Evolutionary conservation across 2,113 vertebrate species (phyloP).

Genomic region (Sterrhoptilus dennistouni): DNA sequence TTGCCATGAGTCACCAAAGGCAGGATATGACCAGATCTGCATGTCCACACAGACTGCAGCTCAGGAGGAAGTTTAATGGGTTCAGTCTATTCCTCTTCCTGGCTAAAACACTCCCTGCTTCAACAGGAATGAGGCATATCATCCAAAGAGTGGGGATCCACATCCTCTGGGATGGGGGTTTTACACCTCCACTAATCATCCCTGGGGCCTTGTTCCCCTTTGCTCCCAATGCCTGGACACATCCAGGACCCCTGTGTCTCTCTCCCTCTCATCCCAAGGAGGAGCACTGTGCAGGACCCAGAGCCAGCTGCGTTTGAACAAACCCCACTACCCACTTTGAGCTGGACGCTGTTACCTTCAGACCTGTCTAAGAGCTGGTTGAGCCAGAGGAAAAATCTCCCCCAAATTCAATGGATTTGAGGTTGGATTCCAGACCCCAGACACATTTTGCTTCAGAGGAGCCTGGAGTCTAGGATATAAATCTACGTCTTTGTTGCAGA

Average conservation of each 20-base stretch:
- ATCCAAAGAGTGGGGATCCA: background rate
- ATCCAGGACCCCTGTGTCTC: background rate
- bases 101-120: background rate
- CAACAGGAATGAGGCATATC: background rate
- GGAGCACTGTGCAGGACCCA: background rate
- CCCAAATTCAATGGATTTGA: background rate
- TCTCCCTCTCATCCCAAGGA: background rate
- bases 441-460: background rate
- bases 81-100: background rate
- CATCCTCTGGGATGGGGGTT: background rate
- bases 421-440: background rate
- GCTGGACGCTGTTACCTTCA: background rate
- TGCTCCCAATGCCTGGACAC: background rate
- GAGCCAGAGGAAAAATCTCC: background rate
- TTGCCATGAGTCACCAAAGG: background rate
- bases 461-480: background rate
- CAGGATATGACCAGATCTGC: background rate
- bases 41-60: background rate
- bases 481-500: background rate
- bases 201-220: accelerated
- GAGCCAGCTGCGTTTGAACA: accelerated
- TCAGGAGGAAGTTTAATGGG: background rate
- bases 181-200: background rate
- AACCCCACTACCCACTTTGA: accelerated
- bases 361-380: background rate